A percentile compares a stretch with the other conserved stretches of the same genome.
phyloP scores from a whole-genome alignment of 2,888 invertebrate genomes.

The Drosophila buzzatii region DNA sequence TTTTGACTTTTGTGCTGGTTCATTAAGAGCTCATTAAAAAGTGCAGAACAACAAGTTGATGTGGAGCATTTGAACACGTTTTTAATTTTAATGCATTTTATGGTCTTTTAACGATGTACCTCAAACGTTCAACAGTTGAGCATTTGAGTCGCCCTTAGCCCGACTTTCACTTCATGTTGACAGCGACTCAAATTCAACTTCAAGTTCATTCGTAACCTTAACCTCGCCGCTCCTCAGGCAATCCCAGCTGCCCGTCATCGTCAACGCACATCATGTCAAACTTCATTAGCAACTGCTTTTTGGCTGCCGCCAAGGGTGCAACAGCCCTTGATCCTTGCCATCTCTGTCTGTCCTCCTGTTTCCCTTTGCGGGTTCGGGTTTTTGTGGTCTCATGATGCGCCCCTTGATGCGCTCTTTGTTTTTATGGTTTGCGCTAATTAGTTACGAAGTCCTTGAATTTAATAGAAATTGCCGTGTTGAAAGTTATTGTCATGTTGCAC shows the following conservation, averaged over 20 bases:
- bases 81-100: slow-evolving; percentile 83
- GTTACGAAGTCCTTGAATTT: slow-evolving; percentile 83
- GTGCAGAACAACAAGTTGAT: slow-evolving; percentile 47
- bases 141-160: slow-evolving; percentile 22
- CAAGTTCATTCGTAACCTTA: slow-evolving; percentile 28
- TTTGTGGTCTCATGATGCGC: slow-evolving; percentile 52
- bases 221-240: slow-evolving; percentile 12
- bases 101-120: slow-evolving; percentile 64
- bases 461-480: slow-evolving; percentile 66
- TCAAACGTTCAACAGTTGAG: slow-evolving; percentile 36
- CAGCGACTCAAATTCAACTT: slow-evolving; percentile 15
- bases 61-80: slow-evolving; percentile 81
- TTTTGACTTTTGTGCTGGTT: slow-evolving; percentile 44
- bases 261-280: slow-evolving; percentile 73
- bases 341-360: background rate
- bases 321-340: slow-evolving; percentile 13
- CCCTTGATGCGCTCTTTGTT: slow-evolving; percentile 66
- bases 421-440: slow-evolving; percentile 84
- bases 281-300: slow-evolving; percentile 66
- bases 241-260: slow-evolving; percentile 48
- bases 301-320: slow-evolving; percentile 30
- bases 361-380: background rate
- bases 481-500: slow-evolving; percentile 57
- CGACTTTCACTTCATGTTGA: slow-evolving; percentile 72
- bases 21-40: slow-evolving; percentile 73